Evolutionary conservation across 2,113 vertebrate genomes (phyloP), one percentile per base, ranked within the genome.

Genomic region (Geococcyx californianus): DNA sequence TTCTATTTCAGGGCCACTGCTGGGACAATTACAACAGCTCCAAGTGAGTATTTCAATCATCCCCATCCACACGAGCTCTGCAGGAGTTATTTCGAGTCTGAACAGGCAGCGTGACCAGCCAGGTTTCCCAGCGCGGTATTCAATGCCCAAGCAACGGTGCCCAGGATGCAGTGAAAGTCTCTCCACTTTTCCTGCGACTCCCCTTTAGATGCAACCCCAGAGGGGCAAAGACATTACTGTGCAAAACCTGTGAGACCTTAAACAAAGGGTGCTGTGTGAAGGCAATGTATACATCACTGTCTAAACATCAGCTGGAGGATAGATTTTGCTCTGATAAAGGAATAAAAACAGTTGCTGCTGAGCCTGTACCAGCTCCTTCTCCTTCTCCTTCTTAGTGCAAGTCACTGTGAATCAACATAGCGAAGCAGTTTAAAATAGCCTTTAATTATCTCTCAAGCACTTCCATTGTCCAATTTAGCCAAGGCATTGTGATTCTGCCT

Each of bases 141-240:
- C 66, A 20, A 9, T 11, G 36, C 11, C 51, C 78, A 38, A 1
- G 4, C 49, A 62, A 0, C 0, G 0, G 29, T 26, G 31, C 63
- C 20, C 31, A 52, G 36, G 36, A 51, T 3, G 11, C 75, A 34
- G 63, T 55, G 31, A 28, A 84, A 55, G 29, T 73, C 20, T 34
- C 63, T 90, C 18, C 11, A 10, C 19, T 16, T 38, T 38, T 38
- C 19, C 59, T 5, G 14, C 10, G n/a, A 19, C 20, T n/a, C 34
- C 23, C 19, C 31, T 62, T 25, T 29, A 31, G 49, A 54, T 60
- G 11, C 13, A 66, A 0, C 5, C 45, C 28, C 38, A 63, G 45
- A 42, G 17, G 11, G 14, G 11, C 23, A 66, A 49, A 31, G 52
- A 56, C 2, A 0, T 23, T 10, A 3, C 69, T 44, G 29, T 44